Conservation (phyloP, 2,888 invertebrate genomes). For the Sarcophaga rosellei region DNA sequence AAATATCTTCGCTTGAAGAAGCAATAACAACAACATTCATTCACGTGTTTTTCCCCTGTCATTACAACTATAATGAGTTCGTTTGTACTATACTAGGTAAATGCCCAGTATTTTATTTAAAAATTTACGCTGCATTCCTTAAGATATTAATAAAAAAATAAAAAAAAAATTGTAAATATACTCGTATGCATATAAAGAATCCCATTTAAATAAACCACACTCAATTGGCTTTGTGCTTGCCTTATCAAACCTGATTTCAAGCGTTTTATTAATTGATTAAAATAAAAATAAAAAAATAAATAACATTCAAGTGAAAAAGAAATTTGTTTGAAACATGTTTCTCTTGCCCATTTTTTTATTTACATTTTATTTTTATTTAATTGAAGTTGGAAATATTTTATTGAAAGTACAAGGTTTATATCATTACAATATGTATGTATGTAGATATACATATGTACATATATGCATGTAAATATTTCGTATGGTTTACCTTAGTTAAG, state of each 20-base stretch:
- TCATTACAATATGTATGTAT: slow-evolving; percentile 3
- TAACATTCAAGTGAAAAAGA: slow-evolving; percentile 25
- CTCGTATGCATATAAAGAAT: slow-evolving; percentile 11
- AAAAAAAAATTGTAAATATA: not conserved
- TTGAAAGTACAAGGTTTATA: slow-evolving; percentile 44
- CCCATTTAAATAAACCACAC: slow-evolving; percentile 24
- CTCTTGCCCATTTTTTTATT: slow-evolving; percentile 40
- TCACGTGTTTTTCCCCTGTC: slow-evolving; percentile 3
- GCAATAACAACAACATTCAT: not conserved
- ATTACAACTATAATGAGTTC: not conserved
- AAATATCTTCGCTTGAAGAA: too few relatives aligned
- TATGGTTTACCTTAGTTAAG: slow-evolving; percentile 41
- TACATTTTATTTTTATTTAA: slow-evolving; percentile 6
- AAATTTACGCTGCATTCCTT: slow-evolving; percentile 7
- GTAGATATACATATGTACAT: too few relatives aligned
- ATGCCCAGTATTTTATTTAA: slow-evolving; percentile 9
- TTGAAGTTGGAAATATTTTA: not conserved
- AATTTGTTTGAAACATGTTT: slow-evolving; percentile 46
- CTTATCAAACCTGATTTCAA: slow-evolving; percentile 49
- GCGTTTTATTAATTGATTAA: slow-evolving; percentile 51
- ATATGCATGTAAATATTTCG: not conserved
- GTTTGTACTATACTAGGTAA: slow-evolving; percentile 16
- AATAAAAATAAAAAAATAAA: slow-evolving; percentile 3
- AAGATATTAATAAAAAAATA: slow-evolving; percentile 3
- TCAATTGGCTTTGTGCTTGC: slow-evolving; percentile 15